Conservation (phyloP, 2,888 invertebrate genomes). For the Nomada flava region DNA sequence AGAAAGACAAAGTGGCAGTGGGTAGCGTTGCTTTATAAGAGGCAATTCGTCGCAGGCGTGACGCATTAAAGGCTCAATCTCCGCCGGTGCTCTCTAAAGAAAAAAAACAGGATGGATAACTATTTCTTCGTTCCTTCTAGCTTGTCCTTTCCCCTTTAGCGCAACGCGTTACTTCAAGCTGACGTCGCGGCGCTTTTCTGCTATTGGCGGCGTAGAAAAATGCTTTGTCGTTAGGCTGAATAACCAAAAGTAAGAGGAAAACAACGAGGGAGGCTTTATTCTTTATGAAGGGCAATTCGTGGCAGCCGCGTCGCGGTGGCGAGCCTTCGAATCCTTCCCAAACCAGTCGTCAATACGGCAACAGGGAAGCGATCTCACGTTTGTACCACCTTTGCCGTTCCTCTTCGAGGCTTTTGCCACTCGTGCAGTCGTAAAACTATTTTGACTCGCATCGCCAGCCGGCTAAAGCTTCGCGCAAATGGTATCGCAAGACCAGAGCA, state of each 20-base stretch:
- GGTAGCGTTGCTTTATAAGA: slow-evolving; percentile 72
- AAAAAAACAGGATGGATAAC: background rate
- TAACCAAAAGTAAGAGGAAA: slow-evolving; percentile 39
- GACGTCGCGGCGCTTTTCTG: slow-evolving; percentile 31
- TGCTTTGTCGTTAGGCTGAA: slow-evolving; percentile 33
- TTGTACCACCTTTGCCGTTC: background rate
- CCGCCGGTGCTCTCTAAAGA: slow-evolving; percentile 42
- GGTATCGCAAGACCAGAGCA: background rate
- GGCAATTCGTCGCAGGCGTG: slow-evolving; percentile 77
- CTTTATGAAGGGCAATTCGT: slow-evolving; percentile 59
- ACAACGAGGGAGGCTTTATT: slow-evolving; percentile 18
- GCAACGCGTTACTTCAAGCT: slow-evolving; percentile 24
- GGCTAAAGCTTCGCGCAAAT: slow-evolving; percentile 5
- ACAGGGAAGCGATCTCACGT: slow-evolving; percentile 30
- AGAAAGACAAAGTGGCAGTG: slow-evolving; percentile 48
- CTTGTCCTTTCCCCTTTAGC: slow-evolving; percentile 7
- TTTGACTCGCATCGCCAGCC: slow-evolving; percentile 50
- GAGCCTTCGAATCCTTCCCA: slow-evolving; percentile 18
- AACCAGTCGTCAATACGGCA: background rate
- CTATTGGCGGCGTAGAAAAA: slow-evolving; percentile 43
- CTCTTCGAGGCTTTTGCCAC: slow-evolving; percentile 4
- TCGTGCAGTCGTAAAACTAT: slow-evolving; percentile 60
- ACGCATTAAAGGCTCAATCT: slow-evolving; percentile 73
- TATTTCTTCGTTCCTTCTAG: slow-evolving; percentile 33
- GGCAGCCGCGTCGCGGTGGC: slow-evolving; percentile 47